These are phyloP conservation scores for Burhinus bistriatus DNA, from an alignment of 2,113 vertebrate species.

Conservation along the genomic window DNA sequence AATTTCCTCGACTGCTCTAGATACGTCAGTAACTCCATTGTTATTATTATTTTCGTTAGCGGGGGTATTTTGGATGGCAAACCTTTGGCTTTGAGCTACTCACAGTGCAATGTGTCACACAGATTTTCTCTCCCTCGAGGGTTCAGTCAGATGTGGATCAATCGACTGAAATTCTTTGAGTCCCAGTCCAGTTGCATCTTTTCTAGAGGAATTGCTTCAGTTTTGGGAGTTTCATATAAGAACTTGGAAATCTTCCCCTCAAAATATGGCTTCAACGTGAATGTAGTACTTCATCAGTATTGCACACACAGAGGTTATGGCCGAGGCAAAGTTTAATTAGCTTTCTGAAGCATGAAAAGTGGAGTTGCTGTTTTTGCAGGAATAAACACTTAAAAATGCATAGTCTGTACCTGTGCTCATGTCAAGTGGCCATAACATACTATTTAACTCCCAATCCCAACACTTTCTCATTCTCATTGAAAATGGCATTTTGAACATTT, in stretches of 20 bases:
- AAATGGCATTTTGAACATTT: neutral
- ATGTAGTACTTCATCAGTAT: neutral
- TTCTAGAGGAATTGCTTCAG: too few species aligned
- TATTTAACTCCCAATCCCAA: neutral
- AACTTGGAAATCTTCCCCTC: neutral
- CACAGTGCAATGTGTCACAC: accelerated
- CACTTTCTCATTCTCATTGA: neutral
- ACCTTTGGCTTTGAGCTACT: neutral
- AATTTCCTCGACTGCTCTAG: neutral
- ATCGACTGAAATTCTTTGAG: neutral
- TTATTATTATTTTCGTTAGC: accelerated
- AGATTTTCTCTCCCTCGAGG: neutral
- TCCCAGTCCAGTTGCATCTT: neutral
- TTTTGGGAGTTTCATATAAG: neutral
- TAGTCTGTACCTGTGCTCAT: neutral
- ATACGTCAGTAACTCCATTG: accelerated
- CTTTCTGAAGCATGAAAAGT: neutral
- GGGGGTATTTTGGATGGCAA: neutral
- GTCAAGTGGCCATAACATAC: neutral
- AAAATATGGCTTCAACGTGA: accelerated
- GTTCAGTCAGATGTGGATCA: neutral
- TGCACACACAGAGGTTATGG: accelerated
- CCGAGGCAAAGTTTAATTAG: neutral
- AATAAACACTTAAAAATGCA: neutral
- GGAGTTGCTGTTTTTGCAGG: neutral